Evolutionary conservation across 2,113 vertebrate genomes (phyloP).

Genomic region (Engystomops pustulosus): DNA sequence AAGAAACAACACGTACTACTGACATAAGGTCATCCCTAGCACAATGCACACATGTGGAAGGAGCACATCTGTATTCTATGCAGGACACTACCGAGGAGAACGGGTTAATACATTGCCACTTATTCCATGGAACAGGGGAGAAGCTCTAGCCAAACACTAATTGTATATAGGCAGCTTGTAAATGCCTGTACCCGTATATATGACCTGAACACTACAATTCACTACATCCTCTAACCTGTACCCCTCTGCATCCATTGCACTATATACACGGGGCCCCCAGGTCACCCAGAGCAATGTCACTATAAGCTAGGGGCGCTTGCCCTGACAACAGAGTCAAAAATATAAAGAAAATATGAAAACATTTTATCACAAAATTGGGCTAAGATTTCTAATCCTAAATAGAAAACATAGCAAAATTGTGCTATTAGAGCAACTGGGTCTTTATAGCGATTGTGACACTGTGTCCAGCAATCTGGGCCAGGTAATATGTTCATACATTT

Average conservation of each 20-base stretch:
- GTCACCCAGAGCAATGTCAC: no score
- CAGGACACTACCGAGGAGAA: neutral
- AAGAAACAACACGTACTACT: conserved; percentile 18
- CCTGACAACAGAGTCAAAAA: no score
- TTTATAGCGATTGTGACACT: no score
- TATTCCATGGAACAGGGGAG: neutral
- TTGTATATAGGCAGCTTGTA: conserved; percentile 24
- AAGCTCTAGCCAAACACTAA: neutral
- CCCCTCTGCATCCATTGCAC: neutral
- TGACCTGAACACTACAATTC: neutral
- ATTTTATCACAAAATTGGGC: no score
- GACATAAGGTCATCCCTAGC: neutral
- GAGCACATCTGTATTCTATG: neutral
- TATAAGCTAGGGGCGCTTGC: no score
- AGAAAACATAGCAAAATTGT: no score
- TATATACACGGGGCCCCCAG: neutral
- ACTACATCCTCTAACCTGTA: neutral
- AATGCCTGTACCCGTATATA: conserved; percentile 33
- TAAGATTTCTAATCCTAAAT: neutral
- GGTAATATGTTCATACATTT: neutral
- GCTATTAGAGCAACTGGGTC: neutral
- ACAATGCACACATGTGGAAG: neutral
- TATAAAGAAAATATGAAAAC: no score
- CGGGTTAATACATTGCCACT: neutral
- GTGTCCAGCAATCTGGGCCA: neutral